These are phyloP conservation scores for Nomada fucata DNA, from an alignment of 2,888 invertebrate genomes.

Conservation along the genomic window DNA sequence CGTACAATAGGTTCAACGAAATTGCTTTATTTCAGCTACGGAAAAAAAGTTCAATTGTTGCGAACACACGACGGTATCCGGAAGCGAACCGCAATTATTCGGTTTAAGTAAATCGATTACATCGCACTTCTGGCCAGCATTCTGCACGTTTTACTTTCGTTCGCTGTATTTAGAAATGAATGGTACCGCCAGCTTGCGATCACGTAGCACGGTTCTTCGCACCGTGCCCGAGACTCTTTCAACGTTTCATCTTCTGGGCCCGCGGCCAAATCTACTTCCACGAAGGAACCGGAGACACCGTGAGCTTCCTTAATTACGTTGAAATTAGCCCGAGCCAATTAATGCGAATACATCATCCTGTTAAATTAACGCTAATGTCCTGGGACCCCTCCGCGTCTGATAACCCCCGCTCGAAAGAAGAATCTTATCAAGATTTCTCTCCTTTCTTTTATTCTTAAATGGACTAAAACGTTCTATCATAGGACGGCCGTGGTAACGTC, in stretches of 20 bases:
- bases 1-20: background rate
- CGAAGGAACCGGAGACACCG: conserved; percentile 13
- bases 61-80: background rate
- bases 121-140: background rate
- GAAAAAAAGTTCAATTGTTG: background rate
- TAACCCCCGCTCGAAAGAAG: background rate
- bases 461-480: no score
- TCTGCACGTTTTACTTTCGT: background rate
- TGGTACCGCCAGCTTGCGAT: conserved; percentile 18
- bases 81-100: background rate
- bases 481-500: no score
- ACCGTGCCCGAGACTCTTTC: conserved; percentile 9
- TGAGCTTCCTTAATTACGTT: conserved; percentile 37
- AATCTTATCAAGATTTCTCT: background rate
- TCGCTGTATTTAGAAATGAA: conserved; percentile 2
- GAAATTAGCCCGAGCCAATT: conserved; percentile 47
- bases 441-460: background rate
- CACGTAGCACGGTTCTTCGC: conserved; percentile 15
- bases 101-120: conserved; percentile 18
- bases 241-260: conserved; percentile 43
- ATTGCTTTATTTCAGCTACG: background rate
- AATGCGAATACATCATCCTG: conserved; percentile 41
- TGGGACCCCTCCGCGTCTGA: background rate
- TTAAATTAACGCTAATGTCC: conserved; percentile 41
- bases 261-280: conserved; percentile 32